Evolutionary conservation across 2,888 invertebrate species (phyloP), one percentile per base, ranked within the genome.

Genomic region (Drosophila infuscata): DNA sequence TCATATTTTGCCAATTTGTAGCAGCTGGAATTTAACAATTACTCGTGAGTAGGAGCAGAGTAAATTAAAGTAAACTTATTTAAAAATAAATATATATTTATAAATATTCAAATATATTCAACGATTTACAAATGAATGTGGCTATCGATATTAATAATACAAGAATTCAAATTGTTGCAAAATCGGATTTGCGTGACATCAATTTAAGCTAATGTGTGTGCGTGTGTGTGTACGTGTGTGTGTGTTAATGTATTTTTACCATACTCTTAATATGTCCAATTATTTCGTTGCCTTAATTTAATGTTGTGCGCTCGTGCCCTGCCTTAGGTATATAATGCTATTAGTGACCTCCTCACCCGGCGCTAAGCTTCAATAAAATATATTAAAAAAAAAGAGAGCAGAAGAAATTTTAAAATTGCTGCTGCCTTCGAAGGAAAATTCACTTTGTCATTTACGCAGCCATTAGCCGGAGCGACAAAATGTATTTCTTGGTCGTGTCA

Each of bases 401-500:
- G 20, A 36, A 52, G 46, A 48, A 62, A 68, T 59, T 68, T 62
- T 15, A 43, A 57, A 57, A 57, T 29, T 66, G 67, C 52, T 49
- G 77, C 54, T 57, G 71, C 43, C 75, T 58, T 60, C 52, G 38
- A 36, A 70, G 75, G 74, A 77, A 88, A 85, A 88, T 88, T 85
- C 86, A 85, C 88, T 85, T 85, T 88, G 84, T 85, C 84, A 85
- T 85, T 88, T 85, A 85, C 86, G 81, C 88, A 88, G 86, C 84
- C 88, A 85, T 85, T 85, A 85, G 88, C 73, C 61, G 74, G 69
- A 84, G 87, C 74, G 74, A 81, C 72, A 81, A 70, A 84, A 82
- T 67, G 73, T 82, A 84, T 80, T 79, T 71, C 67, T 38, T 38
- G 36, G 17, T 65, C 81, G 61, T 76, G 84, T 85, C 83, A 84